Percentiles rank a stretch among this genome's conserved stretches.
Evolutionary conservation across 2,797 vertebrate species (phyloP).

Genomic region (Channa striata): DNA sequence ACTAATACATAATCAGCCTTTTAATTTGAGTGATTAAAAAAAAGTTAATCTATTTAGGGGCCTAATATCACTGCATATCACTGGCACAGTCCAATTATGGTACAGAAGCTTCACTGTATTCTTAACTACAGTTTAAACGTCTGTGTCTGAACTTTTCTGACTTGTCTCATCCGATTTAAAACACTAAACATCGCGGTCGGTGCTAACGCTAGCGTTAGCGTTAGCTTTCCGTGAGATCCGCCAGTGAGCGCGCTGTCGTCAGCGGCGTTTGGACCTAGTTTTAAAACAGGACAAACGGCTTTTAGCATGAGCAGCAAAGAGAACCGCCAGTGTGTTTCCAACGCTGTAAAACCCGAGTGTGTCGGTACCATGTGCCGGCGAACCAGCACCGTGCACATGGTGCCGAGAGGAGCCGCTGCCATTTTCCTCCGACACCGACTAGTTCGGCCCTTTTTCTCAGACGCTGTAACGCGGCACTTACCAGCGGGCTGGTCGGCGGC

Average conservation of each 20-base stretch:
- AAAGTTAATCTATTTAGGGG: too few relatives aligned
- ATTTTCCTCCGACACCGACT: slow-evolving; percentile 75
- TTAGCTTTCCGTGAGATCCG: slow-evolving; percentile 6
- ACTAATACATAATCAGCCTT: too few relatives aligned
- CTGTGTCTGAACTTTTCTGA: too few relatives aligned
- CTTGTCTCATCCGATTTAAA: too few relatives aligned
- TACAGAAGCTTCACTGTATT: too few relatives aligned
- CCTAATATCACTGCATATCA: too few relatives aligned
- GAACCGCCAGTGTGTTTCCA: rapidly evolving
- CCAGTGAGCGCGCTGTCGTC: neutral
- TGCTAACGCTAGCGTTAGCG: neutral
- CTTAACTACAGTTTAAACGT: neutral
- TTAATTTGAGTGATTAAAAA: too few relatives aligned
- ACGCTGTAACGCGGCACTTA: slow-evolving; percentile 58
- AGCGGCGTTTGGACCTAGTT: rapidly evolving
- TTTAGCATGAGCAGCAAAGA: rapidly evolving
- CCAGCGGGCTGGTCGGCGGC: slow-evolving; percentile 89
- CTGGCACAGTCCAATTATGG: too few relatives aligned
- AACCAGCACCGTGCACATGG: slow-evolving; percentile 73
- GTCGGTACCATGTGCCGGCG: too few relatives aligned
- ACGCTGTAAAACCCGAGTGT: rapidly evolving
- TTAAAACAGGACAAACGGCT: rapidly evolving
- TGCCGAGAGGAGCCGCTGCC: slow-evolving; percentile 68
- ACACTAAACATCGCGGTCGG: too few relatives aligned
- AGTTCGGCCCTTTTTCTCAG: neutral